These are phyloP conservation scores for Ptychoptera albimana DNA, from an alignment of 2,888 invertebrate genomes.

Conservation along the genomic window DNA sequence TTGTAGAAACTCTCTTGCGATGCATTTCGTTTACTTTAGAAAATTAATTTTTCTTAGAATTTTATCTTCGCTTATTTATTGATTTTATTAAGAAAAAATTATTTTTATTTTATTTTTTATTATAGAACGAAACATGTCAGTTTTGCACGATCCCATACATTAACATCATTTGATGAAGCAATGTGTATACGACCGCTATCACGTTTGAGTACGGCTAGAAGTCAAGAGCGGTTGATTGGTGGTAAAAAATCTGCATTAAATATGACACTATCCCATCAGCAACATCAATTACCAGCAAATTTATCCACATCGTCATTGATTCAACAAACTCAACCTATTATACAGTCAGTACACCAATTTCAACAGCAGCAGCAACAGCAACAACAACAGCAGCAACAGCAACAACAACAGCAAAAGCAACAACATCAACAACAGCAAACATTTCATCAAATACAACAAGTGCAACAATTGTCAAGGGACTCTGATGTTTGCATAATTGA, in stretches of 20 bases:
- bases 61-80: neutral
- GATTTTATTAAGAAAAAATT: neutral
- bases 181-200: conserved; percentile 33
- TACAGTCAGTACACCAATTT: conserved; percentile 1
- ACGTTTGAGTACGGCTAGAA: conserved; percentile 32
- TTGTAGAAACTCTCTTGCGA: neutral
- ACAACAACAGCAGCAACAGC: conserved; percentile 15
- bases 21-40: neutral
- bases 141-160: conserved; percentile 74
- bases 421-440: conserved; percentile 6
- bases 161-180: conserved; percentile 69
- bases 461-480: conserved; percentile 18
- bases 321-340: conserved; percentile 3
- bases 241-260: conserved; percentile 42
- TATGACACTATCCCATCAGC: conserved; percentile 15
- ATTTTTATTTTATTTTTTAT: conserved; percentile 9
- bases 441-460: conserved; percentile 10
- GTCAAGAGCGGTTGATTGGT: conserved; percentile 59
- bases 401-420: conserved; percentile 6
- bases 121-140: conserved; percentile 76
- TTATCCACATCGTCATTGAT: too few relatives aligned
- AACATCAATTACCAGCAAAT: conserved; percentile 21
- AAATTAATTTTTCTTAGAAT: neutral
- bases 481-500: conserved; percentile 39
- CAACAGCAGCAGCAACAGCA: conserved; percentile 16